phyloP scores from a whole-genome alignment of 2,113 vertebrate species.

The Sander vitreus region DNA sequence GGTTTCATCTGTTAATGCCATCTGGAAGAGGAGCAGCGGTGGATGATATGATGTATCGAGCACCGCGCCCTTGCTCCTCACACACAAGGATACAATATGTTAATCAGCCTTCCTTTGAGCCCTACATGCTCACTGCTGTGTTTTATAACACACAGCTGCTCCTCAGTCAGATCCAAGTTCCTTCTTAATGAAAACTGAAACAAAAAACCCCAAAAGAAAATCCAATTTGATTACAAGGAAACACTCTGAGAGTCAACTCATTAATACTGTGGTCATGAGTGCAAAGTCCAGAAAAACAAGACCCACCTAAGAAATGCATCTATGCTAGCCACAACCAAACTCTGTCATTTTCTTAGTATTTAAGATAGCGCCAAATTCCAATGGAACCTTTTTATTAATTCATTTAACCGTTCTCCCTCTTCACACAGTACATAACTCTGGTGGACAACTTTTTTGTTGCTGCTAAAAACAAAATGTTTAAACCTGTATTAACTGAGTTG shows the following conservation, averaged over 20 bases:
- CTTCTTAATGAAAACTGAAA: constrained; percentile 26
- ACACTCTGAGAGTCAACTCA: background rate
- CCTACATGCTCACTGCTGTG: constrained; percentile 20
- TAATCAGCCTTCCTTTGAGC: constrained; percentile 45
- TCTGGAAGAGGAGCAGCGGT: constrained; percentile 53
- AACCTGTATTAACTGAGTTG: too few species aligned
- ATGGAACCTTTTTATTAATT: too few species aligned
- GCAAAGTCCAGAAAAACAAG: background rate
- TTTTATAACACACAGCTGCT: constrained; percentile 49
- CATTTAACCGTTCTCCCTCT: too few species aligned
- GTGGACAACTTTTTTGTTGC: too few species aligned
- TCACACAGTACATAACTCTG: too few species aligned
- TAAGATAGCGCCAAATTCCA: too few species aligned
- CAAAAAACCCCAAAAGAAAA: background rate
- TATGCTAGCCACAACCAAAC: background rate
- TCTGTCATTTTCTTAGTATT: background rate
- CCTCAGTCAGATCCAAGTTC: background rate
- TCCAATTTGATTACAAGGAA: constrained; percentile 20
- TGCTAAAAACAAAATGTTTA: too few species aligned
- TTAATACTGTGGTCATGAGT: background rate
- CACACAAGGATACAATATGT: constrained; percentile 45
- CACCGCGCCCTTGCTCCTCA: constrained; percentile 37
- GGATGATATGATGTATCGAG: constrained; percentile 35
- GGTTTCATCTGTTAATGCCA: constrained; percentile 55
- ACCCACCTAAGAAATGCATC: background rate